Base-by-base conservation (phyloP, 1,140 invertebrate genomes). In the Mycetomoellerius zeteki region DNA sequence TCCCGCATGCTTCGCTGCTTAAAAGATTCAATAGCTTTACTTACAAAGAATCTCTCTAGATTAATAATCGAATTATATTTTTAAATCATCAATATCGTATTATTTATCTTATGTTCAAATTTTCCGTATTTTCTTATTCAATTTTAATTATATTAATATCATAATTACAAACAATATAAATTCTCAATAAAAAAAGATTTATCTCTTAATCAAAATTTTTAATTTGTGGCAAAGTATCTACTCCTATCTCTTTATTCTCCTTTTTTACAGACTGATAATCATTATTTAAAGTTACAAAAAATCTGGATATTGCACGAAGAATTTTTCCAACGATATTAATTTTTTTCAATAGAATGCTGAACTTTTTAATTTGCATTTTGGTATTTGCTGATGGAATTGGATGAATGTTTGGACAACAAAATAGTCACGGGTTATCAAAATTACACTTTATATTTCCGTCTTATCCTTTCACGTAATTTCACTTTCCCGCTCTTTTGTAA, bases 401-500 rank as follows among this genome's bases (percentile, higher is more conserved):
- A 27, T 30, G 16, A 19, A 52, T 52, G 1, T 27, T 43, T 43
- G 37, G 37, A 5, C 24, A 10, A 64, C 14, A 30, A 30, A 16
- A 2, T 62, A 64, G 6, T 24, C 16, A 21, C 8, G 37, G 19
- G 16, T 71, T n/a, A 50, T 12, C 16, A n/a, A 72, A 52, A 21
- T 52, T 50, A 27, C 2, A 75, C 50, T 37, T 56, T 24, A 56
- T 37, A 75, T 37, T 75, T 73, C 16, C 16, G 4, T 27, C 33
- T 76, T 47, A 77, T 47, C 14, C 24, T n/a, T 77, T 76, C 30
- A 37, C 21, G 72, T 56, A 21, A 75, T 14, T 58, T 33, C 54
- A 58, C 21, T 76, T 75, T 76, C 71, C 19, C 27, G 50, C 16
- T 52, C 24, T 72, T 65, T 65, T 19, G 27, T 72, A 72, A 52